These are phyloP conservation scores for Diachrysia chrysitis DNA, from an alignment of 2,888 invertebrate genomes.

Conservation along the genomic window DNA sequence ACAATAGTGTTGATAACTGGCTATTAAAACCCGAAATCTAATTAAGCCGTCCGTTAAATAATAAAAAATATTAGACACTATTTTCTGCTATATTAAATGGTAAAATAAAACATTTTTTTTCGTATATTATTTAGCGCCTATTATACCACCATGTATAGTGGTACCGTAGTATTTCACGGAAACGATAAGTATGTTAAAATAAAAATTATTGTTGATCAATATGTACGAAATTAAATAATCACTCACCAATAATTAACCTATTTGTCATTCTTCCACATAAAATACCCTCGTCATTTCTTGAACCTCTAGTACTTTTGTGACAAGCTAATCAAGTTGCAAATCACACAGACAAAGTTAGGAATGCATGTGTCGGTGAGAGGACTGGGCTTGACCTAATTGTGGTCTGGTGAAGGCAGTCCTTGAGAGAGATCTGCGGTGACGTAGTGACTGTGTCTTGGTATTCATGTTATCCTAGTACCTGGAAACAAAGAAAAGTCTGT, in stretches of 20 bases:
- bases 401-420: slow-evolving; percentile 28
- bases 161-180: no score
- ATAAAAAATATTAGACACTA: no score
- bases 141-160: no score
- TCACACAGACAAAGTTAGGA: slow-evolving; percentile 32
- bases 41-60: no score
- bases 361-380: slow-evolving; percentile 30
- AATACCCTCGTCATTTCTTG: neutral
- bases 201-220: no score
- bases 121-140: no score
- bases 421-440: slow-evolving; percentile 11
- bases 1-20: no score
- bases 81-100: no score
- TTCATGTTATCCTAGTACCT: slow-evolving; percentile 50
- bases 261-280: neutral
- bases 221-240: no score
- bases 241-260: neutral
- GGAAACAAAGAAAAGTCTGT: neutral
- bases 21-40: no score
- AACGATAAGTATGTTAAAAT: no score
- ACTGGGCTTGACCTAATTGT: slow-evolving; percentile 55
- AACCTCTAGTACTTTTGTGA: slow-evolving; percentile 28
- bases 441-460: slow-evolving; percentile 25
- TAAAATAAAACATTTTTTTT: no score
- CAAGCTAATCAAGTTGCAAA: slow-evolving; percentile 30